These are phyloP conservation scores for Macroramphosus scolopax DNA, from an alignment of 2,797 vertebrate species.

Conservation along the genomic window DNA sequence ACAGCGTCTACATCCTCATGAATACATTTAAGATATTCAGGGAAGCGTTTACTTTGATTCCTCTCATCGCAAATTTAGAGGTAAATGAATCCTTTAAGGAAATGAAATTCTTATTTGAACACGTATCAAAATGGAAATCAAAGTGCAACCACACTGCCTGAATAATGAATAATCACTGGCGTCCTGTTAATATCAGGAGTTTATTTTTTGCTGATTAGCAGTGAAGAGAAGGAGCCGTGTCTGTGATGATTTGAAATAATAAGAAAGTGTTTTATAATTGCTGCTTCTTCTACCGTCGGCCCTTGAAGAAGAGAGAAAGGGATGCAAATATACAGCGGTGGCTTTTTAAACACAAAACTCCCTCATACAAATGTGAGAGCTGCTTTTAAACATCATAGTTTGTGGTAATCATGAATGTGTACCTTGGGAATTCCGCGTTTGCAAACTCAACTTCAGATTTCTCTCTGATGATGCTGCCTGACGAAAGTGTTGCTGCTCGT, in stretches of 20 bases:
- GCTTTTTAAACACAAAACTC: conserved; percentile 19
- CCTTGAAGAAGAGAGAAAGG: background rate
- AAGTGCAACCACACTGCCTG: conserved; percentile 3
- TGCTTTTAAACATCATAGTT: conserved; percentile 47
- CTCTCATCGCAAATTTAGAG: conserved; percentile 32
- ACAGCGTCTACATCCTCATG: conserved; percentile 32
- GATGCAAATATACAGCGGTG: conserved; percentile 1
- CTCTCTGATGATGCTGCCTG: conserved; percentile 51
- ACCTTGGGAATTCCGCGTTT: conserved; percentile 41
- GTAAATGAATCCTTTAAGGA: conserved; percentile 38
- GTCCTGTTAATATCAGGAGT: conserved; percentile 14
- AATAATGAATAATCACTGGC: too few relatives aligned
- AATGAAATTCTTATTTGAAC: conserved; percentile 44
- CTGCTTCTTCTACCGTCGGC: conserved; percentile 2
- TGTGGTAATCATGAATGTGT: conserved; percentile 46
- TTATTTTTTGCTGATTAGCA: conserved; percentile 10
- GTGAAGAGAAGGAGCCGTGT: background rate
- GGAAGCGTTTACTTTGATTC: conserved; percentile 44
- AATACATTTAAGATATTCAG: conserved; percentile 42
- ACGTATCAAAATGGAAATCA: conserved; percentile 34
- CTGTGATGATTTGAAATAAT: background rate
- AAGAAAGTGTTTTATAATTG: conserved; percentile 2
- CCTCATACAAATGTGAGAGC: conserved; percentile 11
- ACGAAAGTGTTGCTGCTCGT: conserved; percentile 16
- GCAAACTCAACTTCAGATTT: conserved; percentile 40